A percentile compares a stretch with the other conserved stretches of the same genome.
phyloP scores from a whole-genome alignment of 2,888 invertebrate genomes.

The Muschampia plurimacula region DNA sequence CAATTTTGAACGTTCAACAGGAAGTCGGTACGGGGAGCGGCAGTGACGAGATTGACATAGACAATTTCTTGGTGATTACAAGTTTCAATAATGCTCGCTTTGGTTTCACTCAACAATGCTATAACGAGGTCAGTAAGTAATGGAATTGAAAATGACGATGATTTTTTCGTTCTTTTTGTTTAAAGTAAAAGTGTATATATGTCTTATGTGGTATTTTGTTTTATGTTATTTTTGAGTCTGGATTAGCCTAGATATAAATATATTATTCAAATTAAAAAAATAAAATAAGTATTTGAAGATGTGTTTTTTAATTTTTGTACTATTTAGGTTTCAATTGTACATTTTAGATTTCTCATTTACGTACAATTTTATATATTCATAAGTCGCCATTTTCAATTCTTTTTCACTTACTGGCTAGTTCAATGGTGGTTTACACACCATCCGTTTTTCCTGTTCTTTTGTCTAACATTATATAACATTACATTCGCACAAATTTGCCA shows the following conservation, averaged over 20 bases:
- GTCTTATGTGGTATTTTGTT: too few species aligned
- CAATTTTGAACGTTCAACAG: conserved; percentile 61
- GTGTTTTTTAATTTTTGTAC: too few species aligned
- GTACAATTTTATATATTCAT: not conserved
- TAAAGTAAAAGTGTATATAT: too few species aligned
- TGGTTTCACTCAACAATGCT: conserved; percentile 26
- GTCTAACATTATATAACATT: not conserved
- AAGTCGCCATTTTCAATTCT: conserved; percentile 8
- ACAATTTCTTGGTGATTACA: conserved; percentile 83
- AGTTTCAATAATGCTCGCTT: conserved; percentile 42
- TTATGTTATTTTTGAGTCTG: too few species aligned
- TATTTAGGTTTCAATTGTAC: not conserved
- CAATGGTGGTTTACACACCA: conserved; percentile 7
- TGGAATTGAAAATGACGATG: conserved; percentile 26
- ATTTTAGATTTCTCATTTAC: not conserved
- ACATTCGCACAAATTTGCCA: not conserved
- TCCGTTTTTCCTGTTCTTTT: not conserved
- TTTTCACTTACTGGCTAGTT: conserved; percentile 5
- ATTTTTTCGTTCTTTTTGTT: not conserved
- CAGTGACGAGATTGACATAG: conserved; percentile 82
- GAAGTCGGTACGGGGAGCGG: conserved; percentile 79
- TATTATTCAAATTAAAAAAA: too few species aligned
- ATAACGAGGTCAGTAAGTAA: conserved; percentile 9
- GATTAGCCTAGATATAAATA: too few species aligned
- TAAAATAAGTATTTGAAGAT: too few species aligned